phyloP scores from a whole-genome alignment of 2,113 vertebrate species.

The Dasypus novemcinctus region DNA sequence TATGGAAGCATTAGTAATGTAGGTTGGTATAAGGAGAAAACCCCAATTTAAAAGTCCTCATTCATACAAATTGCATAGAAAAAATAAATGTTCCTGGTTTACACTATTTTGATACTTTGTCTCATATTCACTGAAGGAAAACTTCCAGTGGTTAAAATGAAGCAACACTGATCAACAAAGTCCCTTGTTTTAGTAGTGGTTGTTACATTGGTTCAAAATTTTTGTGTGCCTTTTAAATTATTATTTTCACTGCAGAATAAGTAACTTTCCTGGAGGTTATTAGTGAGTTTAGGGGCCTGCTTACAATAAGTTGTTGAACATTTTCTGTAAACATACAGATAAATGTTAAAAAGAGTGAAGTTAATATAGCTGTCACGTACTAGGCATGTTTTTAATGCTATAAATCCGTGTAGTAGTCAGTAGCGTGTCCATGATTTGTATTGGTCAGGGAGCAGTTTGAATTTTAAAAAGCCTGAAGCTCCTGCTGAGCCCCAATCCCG shows the following conservation, averaged over 20 bases:
- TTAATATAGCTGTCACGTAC: conserved; percentile 88
- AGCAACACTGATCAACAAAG: conserved; percentile 35
- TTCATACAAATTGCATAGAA: neutral
- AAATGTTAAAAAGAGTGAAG: conserved; percentile 81
- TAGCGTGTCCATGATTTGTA: conserved; percentile 86
- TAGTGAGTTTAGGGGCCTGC: conserved; percentile 52
- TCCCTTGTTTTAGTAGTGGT: conserved; percentile 51
- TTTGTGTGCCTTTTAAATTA: conserved; percentile 51
- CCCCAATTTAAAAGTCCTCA: conserved; percentile 38
- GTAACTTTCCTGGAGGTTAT: conserved; percentile 75
- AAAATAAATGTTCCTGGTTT: conserved; percentile 40
- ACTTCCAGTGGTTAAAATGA: conserved; percentile 35
- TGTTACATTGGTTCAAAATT: conserved; percentile 58
- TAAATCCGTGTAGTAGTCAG: conserved; percentile 87
- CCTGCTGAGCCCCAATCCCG: conserved; percentile 87
- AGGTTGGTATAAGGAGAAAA: neutral
- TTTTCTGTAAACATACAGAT: conserved; percentile 42
- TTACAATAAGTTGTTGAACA: conserved; percentile 52
- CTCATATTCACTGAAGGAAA: neutral
- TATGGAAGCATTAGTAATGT: conserved; percentile 6
- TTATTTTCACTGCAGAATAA: conserved; percentile 49
- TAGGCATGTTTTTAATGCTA: conserved; percentile 85
- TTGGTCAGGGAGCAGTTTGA: conserved; percentile 88
- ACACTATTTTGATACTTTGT: conserved; percentile 59
- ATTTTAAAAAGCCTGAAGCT: conserved; percentile 89